Evolutionary conservation across 2,113 vertebrate genomes (phyloP).

Genomic region (Chitala chitala): DNA sequence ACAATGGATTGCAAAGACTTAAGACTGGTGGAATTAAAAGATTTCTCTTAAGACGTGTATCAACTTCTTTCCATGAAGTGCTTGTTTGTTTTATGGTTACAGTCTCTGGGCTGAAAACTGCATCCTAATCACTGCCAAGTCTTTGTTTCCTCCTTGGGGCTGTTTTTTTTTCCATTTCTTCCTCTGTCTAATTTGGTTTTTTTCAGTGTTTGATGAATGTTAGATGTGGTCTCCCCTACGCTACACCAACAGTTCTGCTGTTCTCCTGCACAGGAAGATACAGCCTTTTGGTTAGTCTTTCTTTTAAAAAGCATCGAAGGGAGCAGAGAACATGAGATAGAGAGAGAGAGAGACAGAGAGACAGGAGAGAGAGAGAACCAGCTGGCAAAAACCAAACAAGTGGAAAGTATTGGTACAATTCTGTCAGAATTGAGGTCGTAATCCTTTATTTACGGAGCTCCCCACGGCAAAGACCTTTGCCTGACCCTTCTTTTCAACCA

Average conservation of each 20-base stretch:
- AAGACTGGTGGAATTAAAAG: conserved; percentile 5
- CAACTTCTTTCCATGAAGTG: neutral
- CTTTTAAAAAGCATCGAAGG: neutral
- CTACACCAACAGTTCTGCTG: neutral
- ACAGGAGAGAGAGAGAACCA: neutral
- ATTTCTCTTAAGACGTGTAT: neutral
- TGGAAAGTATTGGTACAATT: neutral
- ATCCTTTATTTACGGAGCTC: neutral
- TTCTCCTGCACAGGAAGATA: neutral
- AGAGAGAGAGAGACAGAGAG: neutral
- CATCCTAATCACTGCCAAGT: neutral
- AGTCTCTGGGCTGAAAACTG: neutral
- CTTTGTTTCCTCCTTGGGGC: neutral
- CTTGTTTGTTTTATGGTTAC: conserved; percentile 9
- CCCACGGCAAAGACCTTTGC: neutral
- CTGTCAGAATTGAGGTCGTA: neutral
- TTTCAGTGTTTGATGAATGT: neutral
- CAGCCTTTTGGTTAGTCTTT: neutral
- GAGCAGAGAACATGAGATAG: neutral
- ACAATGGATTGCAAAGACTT: neutral
- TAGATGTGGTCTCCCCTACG: neutral
- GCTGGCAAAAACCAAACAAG: neutral
- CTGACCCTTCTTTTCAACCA: neutral
- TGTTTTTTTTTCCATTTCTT: neutral
- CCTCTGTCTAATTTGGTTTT: neutral